Evolutionary conservation across 2,888 invertebrate genomes (phyloP).

Genomic region (Parochlus steinenii): DNA sequence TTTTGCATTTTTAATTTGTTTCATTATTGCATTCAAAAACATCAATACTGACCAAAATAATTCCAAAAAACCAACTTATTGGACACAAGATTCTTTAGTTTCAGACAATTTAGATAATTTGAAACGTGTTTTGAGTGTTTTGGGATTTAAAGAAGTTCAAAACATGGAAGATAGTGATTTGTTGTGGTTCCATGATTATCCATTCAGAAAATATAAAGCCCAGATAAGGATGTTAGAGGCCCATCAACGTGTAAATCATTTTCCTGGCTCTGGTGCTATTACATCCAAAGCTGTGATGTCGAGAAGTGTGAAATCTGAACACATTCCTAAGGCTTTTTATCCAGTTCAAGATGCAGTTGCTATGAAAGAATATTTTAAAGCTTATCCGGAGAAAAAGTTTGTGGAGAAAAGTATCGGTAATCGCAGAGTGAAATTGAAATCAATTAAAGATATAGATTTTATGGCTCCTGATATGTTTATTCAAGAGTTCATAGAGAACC

Average conservation of each 20-base stretch:
- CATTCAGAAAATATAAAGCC: no score
- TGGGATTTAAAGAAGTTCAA: no score
- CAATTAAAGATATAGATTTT: constrained; percentile 52
- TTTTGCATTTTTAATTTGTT: no score
- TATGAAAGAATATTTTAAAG: constrained; percentile 47
- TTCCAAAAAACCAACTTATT: no score
- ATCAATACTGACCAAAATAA: no score
- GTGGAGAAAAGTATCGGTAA: constrained; percentile 88
- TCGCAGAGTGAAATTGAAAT: constrained; percentile 63
- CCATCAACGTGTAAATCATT: constrained; percentile 77
- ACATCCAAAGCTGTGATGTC: constrained; percentile 86
- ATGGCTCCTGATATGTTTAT: constrained; percentile 63
- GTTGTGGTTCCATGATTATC: no score
- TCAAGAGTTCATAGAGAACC: constrained; percentile 78
- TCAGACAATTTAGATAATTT: no score
- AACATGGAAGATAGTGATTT: no score
- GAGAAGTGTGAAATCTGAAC: constrained; percentile 51
- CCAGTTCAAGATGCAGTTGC: constrained; percentile 57
- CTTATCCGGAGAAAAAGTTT: constrained; percentile 56
- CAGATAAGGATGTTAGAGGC: no score
- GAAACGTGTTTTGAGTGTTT: no score
- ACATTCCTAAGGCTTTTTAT: constrained; percentile 76
- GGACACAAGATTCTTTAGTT: no score
- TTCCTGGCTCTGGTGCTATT: constrained; percentile 84
- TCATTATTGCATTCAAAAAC: no score